Evolutionary conservation across 2,888 invertebrate species (phyloP), one percentile per base, ranked within the genome.

Genomic region (Allacma fusca): DNA sequence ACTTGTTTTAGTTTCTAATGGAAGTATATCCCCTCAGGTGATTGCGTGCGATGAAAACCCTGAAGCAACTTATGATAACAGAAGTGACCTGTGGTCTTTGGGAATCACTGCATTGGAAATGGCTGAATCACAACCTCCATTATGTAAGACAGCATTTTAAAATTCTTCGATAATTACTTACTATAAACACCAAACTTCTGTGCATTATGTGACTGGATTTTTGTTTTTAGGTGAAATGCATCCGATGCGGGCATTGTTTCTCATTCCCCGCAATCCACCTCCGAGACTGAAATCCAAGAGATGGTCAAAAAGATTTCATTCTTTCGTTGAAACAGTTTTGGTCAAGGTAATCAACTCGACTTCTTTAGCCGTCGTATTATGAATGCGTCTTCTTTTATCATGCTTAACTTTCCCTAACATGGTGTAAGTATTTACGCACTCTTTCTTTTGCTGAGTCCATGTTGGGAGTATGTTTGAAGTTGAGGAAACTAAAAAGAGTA

Each of bases 1-100:
- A 5, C 69, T 34, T 34, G 23, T 34, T 7, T 44, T 71, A 1
- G 59, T 59, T 5, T 13, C n/a, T 26, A 26, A 44, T 71, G 4
- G 16, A 23, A 5, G 21, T 69, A 5, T 43, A 24, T 71, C 21
- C 26, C 16, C 50, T 12, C n/a, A 71, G 70, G 98, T 98, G 69
- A 99, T 99, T 86, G 99, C 98, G 77, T 99, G 99, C 88, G 99
- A 99, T 88, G 98, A 99, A 88, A 99, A 99, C 89, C 97, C 98
- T 69, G 98, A 99, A 87, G 98, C 99, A 79, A 99, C 99, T 24
- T 99, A 99, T 86, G 99, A 99, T 89, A 98, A 98, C 89, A 92
- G 95, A 85, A 94, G 94, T 85, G 95, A 95, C 88, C 90, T 95
- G 80, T 95, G 94, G 94, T 94, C 94, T 69, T 89, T 94, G 83